Evolutionary conservation across 1,140 invertebrate genomes (phyloP), one percentile per base, ranked within the genome.

Genomic region (Tetranychus urticae): DNA sequence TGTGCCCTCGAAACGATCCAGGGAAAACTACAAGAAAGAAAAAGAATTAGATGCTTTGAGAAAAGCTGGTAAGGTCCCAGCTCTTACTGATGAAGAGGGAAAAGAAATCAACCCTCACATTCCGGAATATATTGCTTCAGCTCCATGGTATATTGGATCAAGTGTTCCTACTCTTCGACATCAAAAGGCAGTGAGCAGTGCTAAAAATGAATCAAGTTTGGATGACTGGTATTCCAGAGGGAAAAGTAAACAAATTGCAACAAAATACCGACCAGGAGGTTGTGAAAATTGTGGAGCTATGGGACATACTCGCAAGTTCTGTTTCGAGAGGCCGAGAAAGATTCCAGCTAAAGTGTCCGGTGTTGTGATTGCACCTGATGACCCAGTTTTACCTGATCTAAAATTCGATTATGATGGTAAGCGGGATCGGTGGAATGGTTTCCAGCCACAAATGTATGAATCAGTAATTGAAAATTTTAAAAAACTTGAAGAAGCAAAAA

Each of bases 281-380:
- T 99, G 96, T 75, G 91, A 97, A 73, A 99, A 99, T 72, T 99
- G 96, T 78, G 96, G 96, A 2, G 91, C 92, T 0, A 81, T 96
- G 77, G 89, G 87, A 14, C 96, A 99, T 69, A 86, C 88, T 66
- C 86, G 84, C 66, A 98, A 96, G 72, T 92, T 98, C 72, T 99
- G 96, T 70, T 78, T 98, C 69, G 96, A 99, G 66, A 65, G 90
- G 56, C 96, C 94, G 1, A 76, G 96, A 64, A 94, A 91, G 75
- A 77, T 80, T 70, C 84, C 85, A 54, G 93, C 93, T 0, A 91
- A 86, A 73, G 97, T 75, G 70, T 85, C 86, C 5, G 74, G 73
- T 57, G 66, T 71, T 57, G 67, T 84, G 58, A 88, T 98, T 62
- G 90, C 89, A 1, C 77, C 89, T 0, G 93, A 97, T 76, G 94